phyloP scores from a whole-genome alignment of 2,797 vertebrate genomes.

The Cynodonichthys magdalenae region DNA sequence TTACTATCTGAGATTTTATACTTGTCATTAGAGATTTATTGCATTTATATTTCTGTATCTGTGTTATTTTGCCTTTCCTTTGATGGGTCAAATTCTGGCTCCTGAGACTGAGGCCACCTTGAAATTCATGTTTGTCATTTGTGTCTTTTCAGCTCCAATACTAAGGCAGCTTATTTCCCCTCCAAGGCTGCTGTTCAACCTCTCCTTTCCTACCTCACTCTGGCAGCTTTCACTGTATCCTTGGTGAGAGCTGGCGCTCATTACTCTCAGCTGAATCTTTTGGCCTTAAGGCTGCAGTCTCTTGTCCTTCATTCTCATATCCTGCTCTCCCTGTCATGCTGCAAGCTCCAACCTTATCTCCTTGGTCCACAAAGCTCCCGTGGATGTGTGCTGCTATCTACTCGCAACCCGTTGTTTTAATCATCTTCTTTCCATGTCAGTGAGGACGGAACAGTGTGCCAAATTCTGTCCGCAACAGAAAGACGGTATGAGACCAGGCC shows the following conservation, averaged over 20 bases:
- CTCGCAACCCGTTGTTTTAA: conserved; percentile 58
- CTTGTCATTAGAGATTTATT: background rate
- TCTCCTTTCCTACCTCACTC: conserved; percentile 12
- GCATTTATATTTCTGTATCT: conserved; percentile 10
- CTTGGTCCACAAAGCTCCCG: conserved; percentile 69
- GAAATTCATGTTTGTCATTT: conserved; percentile 31
- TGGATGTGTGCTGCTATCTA: conserved; percentile 70
- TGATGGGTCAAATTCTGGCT: conserved; percentile 20
- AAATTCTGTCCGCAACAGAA: conserved; percentile 46
- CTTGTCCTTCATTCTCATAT: conserved; percentile 58
- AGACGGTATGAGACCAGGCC: conserved; percentile 7
- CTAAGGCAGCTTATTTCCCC: conserved; percentile 47
- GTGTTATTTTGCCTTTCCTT: conserved; percentile 9
- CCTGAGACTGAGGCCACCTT: conserved; percentile 40
- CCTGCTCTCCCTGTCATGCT: conserved; percentile 56
- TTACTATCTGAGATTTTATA: too few species aligned
- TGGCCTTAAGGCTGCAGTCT: conserved; percentile 65
- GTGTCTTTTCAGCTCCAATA: conserved; percentile 43
- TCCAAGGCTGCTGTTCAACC: conserved; percentile 50
- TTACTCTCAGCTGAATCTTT: conserved; percentile 69
- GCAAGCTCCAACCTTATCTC: conserved; percentile 69
- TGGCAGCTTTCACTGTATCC: conserved; percentile 49
- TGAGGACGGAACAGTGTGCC: conserved; percentile 44
- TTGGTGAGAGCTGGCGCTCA: conserved; percentile 61
- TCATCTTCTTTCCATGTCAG: conserved; percentile 53